phyloP scores from a whole-genome alignment of 1,140 invertebrate genomes.

The Drosophila ironensis region DNA sequence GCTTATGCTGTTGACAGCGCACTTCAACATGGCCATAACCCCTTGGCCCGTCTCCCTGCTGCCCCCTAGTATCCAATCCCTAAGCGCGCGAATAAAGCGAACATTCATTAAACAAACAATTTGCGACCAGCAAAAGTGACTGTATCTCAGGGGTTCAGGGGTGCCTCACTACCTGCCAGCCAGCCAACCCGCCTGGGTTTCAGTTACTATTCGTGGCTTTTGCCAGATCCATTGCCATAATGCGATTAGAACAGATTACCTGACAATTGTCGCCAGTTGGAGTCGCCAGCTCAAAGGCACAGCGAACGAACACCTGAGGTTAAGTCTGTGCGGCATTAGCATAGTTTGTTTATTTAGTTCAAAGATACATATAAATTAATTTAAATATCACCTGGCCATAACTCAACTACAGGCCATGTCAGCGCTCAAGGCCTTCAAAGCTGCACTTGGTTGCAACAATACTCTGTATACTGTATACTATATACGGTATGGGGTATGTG shows the following conservation, averaged over 20 bases:
- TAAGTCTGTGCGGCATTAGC: slow-evolving; percentile 53
- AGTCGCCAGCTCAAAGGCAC: neutral
- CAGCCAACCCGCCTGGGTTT: too few relatives aligned
- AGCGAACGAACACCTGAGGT: slow-evolving; percentile 63
- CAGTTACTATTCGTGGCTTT: slow-evolving; percentile 3
- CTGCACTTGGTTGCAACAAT: slow-evolving; percentile 68
- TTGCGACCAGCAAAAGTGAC: slow-evolving; percentile 13
- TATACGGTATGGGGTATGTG: too few relatives aligned
- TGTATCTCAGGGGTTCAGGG: too few relatives aligned
- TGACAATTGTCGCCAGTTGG: slow-evolving; percentile 67
- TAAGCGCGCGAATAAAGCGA: slow-evolving; percentile 37
- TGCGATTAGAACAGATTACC: slow-evolving; percentile 78
- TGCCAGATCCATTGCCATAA: slow-evolving; percentile 50
- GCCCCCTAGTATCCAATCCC: slow-evolving; percentile 14
- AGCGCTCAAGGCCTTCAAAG: slow-evolving; percentile 54
- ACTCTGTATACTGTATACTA: neutral
- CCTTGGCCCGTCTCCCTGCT: neutral
- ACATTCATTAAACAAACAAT: slow-evolving; percentile 57
- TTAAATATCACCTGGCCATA: slow-evolving; percentile 74
- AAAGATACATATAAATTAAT: slow-evolving; percentile 73
- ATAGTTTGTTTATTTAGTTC: slow-evolving; percentile 76
- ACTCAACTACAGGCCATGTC: slow-evolving; percentile 64
- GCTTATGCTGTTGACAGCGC: slow-evolving; percentile 61
- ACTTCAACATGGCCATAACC: slow-evolving; percentile 47
- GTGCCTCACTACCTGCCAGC: too few relatives aligned